Base-by-base conservation (phyloP, 1,140 invertebrate species). In the Heliconius himera region DNA sequence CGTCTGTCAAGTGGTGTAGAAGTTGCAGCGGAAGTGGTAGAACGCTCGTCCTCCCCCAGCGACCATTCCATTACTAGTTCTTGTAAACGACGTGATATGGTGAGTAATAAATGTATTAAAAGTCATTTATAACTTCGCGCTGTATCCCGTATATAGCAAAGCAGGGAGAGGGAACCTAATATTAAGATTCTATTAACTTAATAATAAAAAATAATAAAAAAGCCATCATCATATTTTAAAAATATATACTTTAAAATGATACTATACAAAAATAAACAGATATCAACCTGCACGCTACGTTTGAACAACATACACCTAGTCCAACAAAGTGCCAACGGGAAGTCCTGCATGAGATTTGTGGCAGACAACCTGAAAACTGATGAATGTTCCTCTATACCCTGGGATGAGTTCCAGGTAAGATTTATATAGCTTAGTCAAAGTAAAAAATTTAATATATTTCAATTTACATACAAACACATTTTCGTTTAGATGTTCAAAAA, bases 361-460 rank as follows among this genome's bases (percentile, higher is more conserved):
- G 96, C 98, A 18, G 96, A 96, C 9, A 96, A 97, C 84, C 94
- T 99, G 11, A 95, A 94, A 18, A 96, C 96, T 73, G 97, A 98
- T 83, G 98, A 99, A 91, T 98, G 97, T 90, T 96, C 96, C 9
- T 97, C 97, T 71, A 98, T 99, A 89, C 97, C 97, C 5, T 98
- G 98, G 97, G 98, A 99, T 89, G 98, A 99, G 95, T 98, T 99
- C 95, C 98, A 99, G 97, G 98, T 98, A 86, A 73, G 70, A 71
- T 36, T n/a, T 72, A 38, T 72, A 72, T n/a, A 38, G 6, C 1
- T 72, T 72, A 18, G 20, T 38, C 5, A 22, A 26, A 66, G 0
- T 66, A 11, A 20, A 29, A 11, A 20, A 29, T 66, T 29, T 16
- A 29, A 16, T 29, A 66, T 66, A 66, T 41, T 41, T 66, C 74